A percentile compares a stretch with the other conserved stretches of the same genome.
phyloP scores from a whole-genome alignment of 2,113 vertebrate genomes.

The Austrofundulus limnaeus region DNA sequence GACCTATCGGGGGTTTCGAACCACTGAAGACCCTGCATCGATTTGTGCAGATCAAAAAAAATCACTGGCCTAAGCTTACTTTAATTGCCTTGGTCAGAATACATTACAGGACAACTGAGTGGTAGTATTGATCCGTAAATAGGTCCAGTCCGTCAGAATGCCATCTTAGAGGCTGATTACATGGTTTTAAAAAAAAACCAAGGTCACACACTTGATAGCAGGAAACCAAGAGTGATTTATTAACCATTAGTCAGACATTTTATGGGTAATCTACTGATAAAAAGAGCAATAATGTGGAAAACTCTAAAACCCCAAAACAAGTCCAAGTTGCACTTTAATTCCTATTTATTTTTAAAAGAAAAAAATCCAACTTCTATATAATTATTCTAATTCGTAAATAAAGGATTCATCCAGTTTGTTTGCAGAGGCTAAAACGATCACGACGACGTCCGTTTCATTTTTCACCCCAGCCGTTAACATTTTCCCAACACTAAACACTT shows the following conservation, averaged over 20 bases:
- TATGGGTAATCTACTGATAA: too few relatives aligned
- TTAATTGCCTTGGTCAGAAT: slow-evolving; percentile 49
- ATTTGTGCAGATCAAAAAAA: slow-evolving; percentile 43
- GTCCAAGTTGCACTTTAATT: too few relatives aligned
- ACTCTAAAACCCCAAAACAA: too few relatives aligned
- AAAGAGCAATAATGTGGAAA: too few relatives aligned
- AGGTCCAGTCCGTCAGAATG: slow-evolving; percentile 3
- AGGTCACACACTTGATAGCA: background rate
- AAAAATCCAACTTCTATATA: background rate
- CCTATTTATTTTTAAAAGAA: too few relatives aligned
- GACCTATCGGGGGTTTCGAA: background rate
- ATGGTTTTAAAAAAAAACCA: background rate
- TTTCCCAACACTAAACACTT: slow-evolving; percentile 41
- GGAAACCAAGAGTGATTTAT: background rate
- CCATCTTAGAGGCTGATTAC: slow-evolving; percentile 6
- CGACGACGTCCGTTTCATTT: slow-evolving; percentile 21
- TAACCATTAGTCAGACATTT: too few relatives aligned
- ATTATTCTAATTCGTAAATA: background rate
- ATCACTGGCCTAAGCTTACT: slow-evolving; percentile 44
- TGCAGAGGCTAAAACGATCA: slow-evolving; percentile 9
- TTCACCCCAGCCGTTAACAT: slow-evolving; percentile 34
- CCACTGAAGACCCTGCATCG: slow-evolving; percentile 32
- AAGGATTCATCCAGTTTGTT: background rate
- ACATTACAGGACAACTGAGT: slow-evolving; percentile 40
- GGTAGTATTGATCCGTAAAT: slow-evolving; percentile 48